These are phyloP conservation scores for Pseudocheirus occidentalis DNA, from an alignment of 2,797 vertebrate species.

Conservation along the genomic window DNA sequence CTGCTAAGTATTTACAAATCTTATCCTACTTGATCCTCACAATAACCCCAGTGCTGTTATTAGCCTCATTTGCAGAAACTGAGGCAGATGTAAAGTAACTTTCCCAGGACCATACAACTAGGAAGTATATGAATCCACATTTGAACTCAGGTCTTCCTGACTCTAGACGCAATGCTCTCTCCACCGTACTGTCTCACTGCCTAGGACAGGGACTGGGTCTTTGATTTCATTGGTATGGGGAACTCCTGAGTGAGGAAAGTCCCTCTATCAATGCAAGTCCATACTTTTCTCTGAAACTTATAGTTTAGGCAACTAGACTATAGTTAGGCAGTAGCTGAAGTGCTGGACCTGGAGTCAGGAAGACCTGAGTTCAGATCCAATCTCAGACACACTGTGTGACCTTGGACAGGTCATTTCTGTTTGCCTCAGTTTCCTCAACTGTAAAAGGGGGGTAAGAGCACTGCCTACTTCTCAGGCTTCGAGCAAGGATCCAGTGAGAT, in stretches of 20 bases:
- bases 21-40: not conserved
- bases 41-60: not conserved
- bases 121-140: too few relatives aligned
- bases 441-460: too few relatives aligned
- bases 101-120: too few relatives aligned
- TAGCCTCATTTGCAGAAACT: not conserved
- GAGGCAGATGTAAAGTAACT: not conserved
- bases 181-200: too few relatives aligned
- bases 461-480: not conserved
- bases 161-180: too few relatives aligned
- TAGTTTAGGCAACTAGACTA: not conserved
- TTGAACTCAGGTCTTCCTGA: too few relatives aligned
- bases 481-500: not conserved
- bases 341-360: not conserved
- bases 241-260: not conserved
- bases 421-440: not conserved
- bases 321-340: not conserved
- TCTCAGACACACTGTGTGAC: not conserved
- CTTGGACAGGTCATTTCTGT: not conserved
- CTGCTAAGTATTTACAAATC: not conserved
- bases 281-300: not conserved
- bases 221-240: not conserved
- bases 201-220: not conserved
- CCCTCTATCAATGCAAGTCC: not conserved
- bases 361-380: not conserved